Evolutionary conservation across 2,888 invertebrate genomes (phyloP).

Genomic region (Hoplodrina ambigua): DNA sequence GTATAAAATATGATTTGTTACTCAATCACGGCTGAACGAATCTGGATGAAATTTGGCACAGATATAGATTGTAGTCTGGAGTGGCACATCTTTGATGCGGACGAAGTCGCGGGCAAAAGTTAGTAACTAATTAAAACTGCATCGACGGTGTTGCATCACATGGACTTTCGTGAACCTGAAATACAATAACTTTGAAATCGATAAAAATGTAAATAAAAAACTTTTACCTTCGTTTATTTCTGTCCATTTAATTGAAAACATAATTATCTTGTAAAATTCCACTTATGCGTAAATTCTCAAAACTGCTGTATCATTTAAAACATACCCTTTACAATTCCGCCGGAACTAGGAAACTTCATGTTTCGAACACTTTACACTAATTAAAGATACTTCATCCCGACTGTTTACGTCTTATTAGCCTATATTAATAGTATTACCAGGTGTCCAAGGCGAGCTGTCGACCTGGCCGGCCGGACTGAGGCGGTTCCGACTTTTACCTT

Average conservation of each 20-base stretch:
- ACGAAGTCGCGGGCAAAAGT: no score
- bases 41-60: no score
- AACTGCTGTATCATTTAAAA: neutral
- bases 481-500: slow-evolving; percentile 57
- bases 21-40: no score
- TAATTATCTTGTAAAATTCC: neutral
- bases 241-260: neutral
- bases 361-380: slow-evolving; percentile 22
- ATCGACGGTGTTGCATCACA: neutral
- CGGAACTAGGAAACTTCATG: slow-evolving; percentile 56
- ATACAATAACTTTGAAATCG: neutral
- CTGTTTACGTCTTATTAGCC: slow-evolving; percentile 17
- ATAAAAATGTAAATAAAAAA: neutral
- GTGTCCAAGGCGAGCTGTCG: slow-evolving; percentile 45
- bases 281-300: neutral
- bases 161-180: neutral
- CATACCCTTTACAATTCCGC: neutral
- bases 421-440: slow-evolving; percentile 8
- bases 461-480: slow-evolving; percentile 15
- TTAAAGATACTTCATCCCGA: slow-evolving; percentile 43
- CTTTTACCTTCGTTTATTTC: neutral
- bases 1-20: no score
- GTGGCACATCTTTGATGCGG: no score
- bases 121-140: neutral
- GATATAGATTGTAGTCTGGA: no score